Conservation (phyloP, 2,888 invertebrate species). For the Amphimallon solstitiale region DNA sequence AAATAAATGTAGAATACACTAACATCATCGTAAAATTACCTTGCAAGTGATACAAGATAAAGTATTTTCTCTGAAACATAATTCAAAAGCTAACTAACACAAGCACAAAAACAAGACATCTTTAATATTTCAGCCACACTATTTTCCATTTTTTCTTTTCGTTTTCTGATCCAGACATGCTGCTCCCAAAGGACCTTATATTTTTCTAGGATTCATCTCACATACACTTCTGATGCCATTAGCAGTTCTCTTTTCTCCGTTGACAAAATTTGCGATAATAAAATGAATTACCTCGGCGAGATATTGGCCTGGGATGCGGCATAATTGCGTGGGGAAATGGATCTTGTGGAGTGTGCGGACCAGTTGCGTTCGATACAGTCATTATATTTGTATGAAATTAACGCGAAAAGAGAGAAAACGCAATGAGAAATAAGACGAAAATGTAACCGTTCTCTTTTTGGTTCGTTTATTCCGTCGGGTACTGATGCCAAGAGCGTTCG, state of each 20-base stretch:
- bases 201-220: constrained; percentile 30
- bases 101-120: too few species aligned
- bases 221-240: constrained; percentile 29
- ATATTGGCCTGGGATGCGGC: constrained; percentile 58
- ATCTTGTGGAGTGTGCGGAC: constrained; percentile 32
- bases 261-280: constrained; percentile 36
- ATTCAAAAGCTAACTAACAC: too few species aligned
- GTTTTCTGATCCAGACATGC: too few species aligned
- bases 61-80: too few species aligned
- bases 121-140: too few species aligned
- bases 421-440: constrained; percentile 41
- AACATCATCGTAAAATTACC: too few species aligned
- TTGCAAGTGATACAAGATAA: too few species aligned
- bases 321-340: constrained; percentile 57
- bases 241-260: constrained; percentile 29
- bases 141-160: too few species aligned
- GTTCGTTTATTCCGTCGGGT: neutral
- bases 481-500: too few species aligned
- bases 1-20: too few species aligned
- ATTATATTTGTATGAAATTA: constrained; percentile 42
- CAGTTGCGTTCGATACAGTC: constrained; percentile 47
- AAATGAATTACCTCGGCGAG: constrained; percentile 38
- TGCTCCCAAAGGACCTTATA: neutral
- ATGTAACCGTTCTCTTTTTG: neutral
- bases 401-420: neutral